These are phyloP conservation scores for Mionectes macconnelli DNA, from an alignment of 2,113 vertebrate species.

Conservation along the genomic window DNA sequence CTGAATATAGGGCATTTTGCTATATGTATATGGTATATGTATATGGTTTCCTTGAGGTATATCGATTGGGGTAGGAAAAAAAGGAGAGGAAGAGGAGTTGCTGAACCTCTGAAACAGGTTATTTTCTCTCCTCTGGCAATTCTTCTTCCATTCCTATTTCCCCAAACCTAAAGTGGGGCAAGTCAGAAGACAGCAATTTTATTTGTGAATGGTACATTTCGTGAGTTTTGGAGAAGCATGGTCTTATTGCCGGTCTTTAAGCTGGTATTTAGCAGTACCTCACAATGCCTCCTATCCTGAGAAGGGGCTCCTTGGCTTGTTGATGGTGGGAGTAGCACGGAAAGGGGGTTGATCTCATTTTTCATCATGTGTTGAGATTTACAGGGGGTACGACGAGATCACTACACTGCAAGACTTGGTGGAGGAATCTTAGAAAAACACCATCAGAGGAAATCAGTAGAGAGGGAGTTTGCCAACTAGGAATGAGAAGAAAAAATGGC, in stretches of 20 bases:
- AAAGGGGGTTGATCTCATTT: not conserved
- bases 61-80: not conserved
- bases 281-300: not conserved
- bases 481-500: not conserved
- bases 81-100: not conserved
- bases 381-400: not conserved
- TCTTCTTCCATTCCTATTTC: not conserved
- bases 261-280: not conserved
- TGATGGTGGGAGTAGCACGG: not conserved
- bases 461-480: not conserved
- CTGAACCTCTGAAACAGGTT: not conserved
- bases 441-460: not conserved
- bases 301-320: not conserved
- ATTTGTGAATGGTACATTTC: not conserved
- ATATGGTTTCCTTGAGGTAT: not conserved
- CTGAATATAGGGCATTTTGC: not conserved
- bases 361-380: not conserved
- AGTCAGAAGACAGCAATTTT: not conserved
- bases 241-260: not conserved
- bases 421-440: not conserved
- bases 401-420: not conserved
- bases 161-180: not conserved
- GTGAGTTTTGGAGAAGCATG: not conserved
- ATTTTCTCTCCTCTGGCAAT: not conserved
- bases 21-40: accelerated